phyloP scores from a whole-genome alignment of 2,888 invertebrate genomes.

The Athetis lepigone region DNA sequence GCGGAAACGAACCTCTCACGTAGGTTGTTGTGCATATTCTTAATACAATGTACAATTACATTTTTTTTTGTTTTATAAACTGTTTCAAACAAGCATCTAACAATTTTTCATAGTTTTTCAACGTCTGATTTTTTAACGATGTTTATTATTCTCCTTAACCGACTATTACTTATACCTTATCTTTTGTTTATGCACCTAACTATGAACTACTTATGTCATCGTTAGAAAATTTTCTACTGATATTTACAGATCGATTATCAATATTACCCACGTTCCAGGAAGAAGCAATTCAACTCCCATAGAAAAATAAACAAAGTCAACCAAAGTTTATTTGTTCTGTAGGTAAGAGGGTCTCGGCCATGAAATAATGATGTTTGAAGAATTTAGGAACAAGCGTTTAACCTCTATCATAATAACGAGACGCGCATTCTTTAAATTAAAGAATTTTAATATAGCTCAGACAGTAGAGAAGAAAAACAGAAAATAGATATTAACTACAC shows the following conservation, averaged over 20 bases:
- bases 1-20: slow-evolving; percentile 87
- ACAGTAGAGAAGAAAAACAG: slow-evolving; percentile 40
- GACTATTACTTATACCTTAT: slow-evolving; percentile 9
- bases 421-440: slow-evolving; percentile 65
- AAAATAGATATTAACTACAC: slow-evolving; percentile 49
- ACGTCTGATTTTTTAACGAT: slow-evolving; percentile 14
- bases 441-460: slow-evolving; percentile 66
- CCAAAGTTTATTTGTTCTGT: slow-evolving; percentile 85
- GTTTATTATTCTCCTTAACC: slow-evolving; percentile 39
- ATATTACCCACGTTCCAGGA: slow-evolving; percentile 83
- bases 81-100: slow-evolving; percentile 48
- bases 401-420: slow-evolving; percentile 66
- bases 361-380: slow-evolving; percentile 84
- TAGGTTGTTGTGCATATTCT: slow-evolving; percentile 79
- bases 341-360: slow-evolving; percentile 78
- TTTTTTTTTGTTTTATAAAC: slow-evolving; percentile 53
- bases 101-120: slow-evolving; percentile 28
- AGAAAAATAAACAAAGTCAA: slow-evolving; percentile 87
- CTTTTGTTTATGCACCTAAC: slow-evolving; percentile 32
- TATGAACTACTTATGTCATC: slow-evolving; percentile 48
- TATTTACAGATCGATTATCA: slow-evolving; percentile 85
- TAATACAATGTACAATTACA: slow-evolving; percentile 63
- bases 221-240: slow-evolving; percentile 64
- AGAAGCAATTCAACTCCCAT: slow-evolving; percentile 84
- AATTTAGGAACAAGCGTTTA: slow-evolving; percentile 76